Percentiles rank a stretch among this genome's conserved stretches.
Evolutionary conservation across 2,113 vertebrate species (phyloP).

Genomic region (Coptodon rendalli): DNA sequence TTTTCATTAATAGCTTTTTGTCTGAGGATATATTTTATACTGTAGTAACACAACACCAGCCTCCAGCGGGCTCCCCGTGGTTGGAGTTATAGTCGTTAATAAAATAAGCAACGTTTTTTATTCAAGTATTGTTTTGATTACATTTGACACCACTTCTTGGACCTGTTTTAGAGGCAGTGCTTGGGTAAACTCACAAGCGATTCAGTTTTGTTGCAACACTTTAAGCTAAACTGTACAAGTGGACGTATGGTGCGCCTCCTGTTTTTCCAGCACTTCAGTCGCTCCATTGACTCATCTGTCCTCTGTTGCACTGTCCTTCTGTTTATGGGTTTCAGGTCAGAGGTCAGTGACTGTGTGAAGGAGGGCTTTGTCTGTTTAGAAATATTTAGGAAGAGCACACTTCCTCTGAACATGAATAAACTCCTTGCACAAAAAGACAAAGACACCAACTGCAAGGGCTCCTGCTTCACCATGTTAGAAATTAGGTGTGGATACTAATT

Average conservation of each 20-base stretch:
- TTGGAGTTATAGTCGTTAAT: not conserved
- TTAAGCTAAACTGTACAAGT: not conserved
- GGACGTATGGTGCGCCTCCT: not conserved
- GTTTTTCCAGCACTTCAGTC: not conserved
- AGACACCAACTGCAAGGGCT: not conserved
- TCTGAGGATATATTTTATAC: not conserved
- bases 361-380: conserved; percentile 35
- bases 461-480: conserved; percentile 7
- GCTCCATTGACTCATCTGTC: not conserved
- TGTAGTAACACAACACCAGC: not conserved
- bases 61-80: not conserved
- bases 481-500: not conserved
- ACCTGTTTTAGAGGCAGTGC: not conserved
- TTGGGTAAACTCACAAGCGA: not conserved
- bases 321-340: conserved; percentile 8
- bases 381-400: conserved; percentile 21
- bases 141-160: not conserved
- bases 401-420: conserved; percentile 29
- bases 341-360: conserved; percentile 38
- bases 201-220: not conserved
- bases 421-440: not conserved
- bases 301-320: not conserved
- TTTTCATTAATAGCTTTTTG: not conserved
- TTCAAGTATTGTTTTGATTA: not conserved
- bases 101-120: not conserved